Evolutionary conservation across 2,797 vertebrate species (phyloP).

Genomic region (Gymnothorax reevesii): DNA sequence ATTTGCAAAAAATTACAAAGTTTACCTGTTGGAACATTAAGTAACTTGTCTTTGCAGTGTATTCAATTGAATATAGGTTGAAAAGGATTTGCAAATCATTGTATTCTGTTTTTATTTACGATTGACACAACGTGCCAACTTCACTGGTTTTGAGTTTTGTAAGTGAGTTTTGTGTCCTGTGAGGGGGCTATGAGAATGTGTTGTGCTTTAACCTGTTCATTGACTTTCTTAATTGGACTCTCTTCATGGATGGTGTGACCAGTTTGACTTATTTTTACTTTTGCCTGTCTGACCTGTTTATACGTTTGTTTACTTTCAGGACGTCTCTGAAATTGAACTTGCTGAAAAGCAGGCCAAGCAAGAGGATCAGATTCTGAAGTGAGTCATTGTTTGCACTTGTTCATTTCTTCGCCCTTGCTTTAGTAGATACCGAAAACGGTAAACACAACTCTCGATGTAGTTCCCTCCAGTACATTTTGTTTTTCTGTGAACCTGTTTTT

Average conservation of each 20-base stretch:
- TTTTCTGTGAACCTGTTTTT: no score
- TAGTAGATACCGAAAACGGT: no score
- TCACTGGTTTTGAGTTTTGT: no score
- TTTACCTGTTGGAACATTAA: no score
- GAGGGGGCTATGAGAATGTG: background rate
- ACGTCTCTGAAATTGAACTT: constrained; percentile 86
- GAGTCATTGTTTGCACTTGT: constrained; percentile 46
- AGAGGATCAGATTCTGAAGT: constrained; percentile 92
- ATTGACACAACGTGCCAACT: no score
- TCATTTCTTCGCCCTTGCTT: background rate
- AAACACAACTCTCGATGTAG: background rate
- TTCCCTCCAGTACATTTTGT: background rate
- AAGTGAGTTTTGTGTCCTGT: background rate
- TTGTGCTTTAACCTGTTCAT: background rate
- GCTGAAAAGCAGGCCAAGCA: constrained; percentile 86
- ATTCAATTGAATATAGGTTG: no score
- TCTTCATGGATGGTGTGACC: background rate
- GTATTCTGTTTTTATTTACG: no score
- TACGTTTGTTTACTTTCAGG: constrained; percentile 65
- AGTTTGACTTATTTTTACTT: no score
- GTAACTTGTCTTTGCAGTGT: no score
- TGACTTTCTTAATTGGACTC: background rate
- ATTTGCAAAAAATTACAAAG: no score
- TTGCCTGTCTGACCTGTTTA: background rate
- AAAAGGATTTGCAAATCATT: no score